A percentile compares a stretch with the other conserved stretches of the same genome.
These are phyloP conservation scores for Pseudoatta argentina DNA, from an alignment of 1,140 invertebrate genomes.

Conservation along the genomic window DNA sequence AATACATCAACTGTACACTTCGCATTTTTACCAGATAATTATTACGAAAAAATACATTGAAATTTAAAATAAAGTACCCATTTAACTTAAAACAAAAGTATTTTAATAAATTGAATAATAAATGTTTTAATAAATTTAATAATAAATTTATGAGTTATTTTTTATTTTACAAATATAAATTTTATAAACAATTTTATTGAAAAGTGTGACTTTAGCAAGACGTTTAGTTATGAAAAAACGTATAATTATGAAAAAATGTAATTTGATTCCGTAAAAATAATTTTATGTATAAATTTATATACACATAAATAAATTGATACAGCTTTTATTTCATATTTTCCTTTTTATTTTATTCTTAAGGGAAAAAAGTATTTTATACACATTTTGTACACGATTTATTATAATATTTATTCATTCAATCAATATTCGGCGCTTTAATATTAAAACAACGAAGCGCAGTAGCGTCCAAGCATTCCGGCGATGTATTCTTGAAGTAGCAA, in stretches of 20 bases:
- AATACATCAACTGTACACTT: not conserved
- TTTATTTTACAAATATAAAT: not conserved
- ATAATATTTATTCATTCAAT: not conserved
- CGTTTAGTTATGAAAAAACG: not conserved
- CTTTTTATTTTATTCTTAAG: not conserved
- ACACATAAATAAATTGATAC: not conserved
- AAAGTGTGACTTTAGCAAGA: not conserved
- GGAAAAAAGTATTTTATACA: not conserved
- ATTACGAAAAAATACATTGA: not conserved
- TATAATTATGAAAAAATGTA: not conserved
- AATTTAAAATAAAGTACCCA: not conserved
- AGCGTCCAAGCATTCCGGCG: not conserved
- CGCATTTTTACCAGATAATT: not conserved
- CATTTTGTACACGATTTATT: not conserved
- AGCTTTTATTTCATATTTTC: not conserved
- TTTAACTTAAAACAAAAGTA: not conserved
- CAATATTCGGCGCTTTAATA: conserved; percentile 2
- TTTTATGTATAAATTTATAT: not conserved
- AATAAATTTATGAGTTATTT: not conserved
- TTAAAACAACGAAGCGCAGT: not conserved
- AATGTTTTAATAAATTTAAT: not conserved
- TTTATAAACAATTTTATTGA: not conserved
- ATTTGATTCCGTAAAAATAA: not conserved
- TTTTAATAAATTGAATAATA: not conserved
- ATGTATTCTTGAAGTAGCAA: conserved; percentile 23